Base-by-base conservation (phyloP, 2,888 invertebrate genomes). In the Chalcis sispes region DNA sequence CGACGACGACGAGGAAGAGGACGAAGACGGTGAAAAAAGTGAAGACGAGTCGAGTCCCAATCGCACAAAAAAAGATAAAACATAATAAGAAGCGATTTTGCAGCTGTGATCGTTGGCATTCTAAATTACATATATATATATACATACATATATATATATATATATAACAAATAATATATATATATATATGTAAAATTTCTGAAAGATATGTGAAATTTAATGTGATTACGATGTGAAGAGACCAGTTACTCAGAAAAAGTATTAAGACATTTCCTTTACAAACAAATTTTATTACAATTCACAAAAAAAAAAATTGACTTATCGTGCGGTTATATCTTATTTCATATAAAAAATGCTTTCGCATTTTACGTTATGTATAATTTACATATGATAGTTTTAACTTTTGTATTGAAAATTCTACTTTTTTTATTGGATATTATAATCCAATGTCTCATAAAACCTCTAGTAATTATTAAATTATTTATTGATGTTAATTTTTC, bases 1-100 rank as follows among this genome's bases (percentile, higher is more conserved):
- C 8, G 80, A 81, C 1, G 74, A 69, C 3, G 77, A 79, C 1
- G 77, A 78, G 1, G 81, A 81, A 15, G 80, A 81, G 46, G 82
- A 79, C 0, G 80, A 79, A 54, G 79, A 64, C 7, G 77, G 77
- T 1, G 81, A 81, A 13, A 76, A 73, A 27, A 69, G 65, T 1
- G 56, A 70, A 46, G 73, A 70, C 1, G 71, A 76, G 13, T 62
- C 69, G 27, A 71, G 73, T 4, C 69, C 71, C 10, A 36, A 67
- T 67, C 69, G 72, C 46, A 69, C 75, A 59, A 72, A 78, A 32
- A 78, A 72, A 48, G 74, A 72, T n/a, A 75, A 75, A 29, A 72
- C 71, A 69, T 75, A 75, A 78, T 75, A 15, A 64, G 36, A 32
- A 52, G 52, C 20, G 23, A 61, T 50, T 52, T 64, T 27, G 15